A percentile compares a stretch with the other conserved stretches of the same genome.
phyloP scores from a whole-genome alignment of 2,888 invertebrate genomes.

The Tortrix viridana region DNA sequence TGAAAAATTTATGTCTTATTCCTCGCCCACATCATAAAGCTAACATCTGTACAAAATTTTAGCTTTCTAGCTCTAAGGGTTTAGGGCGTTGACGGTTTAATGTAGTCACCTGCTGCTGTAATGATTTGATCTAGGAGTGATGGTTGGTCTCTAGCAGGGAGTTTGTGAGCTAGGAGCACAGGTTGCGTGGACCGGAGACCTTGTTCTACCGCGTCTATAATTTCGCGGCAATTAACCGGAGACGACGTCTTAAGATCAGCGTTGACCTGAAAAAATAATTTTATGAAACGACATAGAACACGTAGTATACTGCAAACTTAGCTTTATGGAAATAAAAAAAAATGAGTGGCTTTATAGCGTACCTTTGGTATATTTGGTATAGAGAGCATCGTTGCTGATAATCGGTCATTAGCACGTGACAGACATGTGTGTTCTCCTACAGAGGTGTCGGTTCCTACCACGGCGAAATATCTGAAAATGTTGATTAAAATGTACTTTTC shows the following conservation, averaged over 20 bases:
- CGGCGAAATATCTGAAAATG: conserved; percentile 28
- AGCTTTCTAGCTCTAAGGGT: too few species aligned
- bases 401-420: conserved; percentile 13
- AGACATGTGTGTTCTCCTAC: conserved; percentile 16
- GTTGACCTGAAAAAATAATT: neutral
- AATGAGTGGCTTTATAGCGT: neutral
- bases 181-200: conserved; percentile 16
- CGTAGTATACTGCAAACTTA: too few species aligned
- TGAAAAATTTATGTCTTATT: too few species aligned
- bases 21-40: too few species aligned
- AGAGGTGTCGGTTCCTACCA: conserved; percentile 12
- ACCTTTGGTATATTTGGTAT: conserved; percentile 4
- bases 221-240: neutral
- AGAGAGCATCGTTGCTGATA: conserved; percentile 25
- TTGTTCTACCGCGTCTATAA: conserved; percentile 10
- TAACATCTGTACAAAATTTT: too few species aligned
- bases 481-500: neutral
- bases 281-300: too few species aligned
- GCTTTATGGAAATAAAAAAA: too few species aligned
- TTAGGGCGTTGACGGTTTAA: too few species aligned
- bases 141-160: neutral
- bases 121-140: neutral
- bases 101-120: neutral
- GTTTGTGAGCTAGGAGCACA: conserved; percentile 12
- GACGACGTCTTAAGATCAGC: neutral